Conservation (phyloP, 2,888 invertebrate genomes). For the Omphaloscelis lunosa region DNA sequence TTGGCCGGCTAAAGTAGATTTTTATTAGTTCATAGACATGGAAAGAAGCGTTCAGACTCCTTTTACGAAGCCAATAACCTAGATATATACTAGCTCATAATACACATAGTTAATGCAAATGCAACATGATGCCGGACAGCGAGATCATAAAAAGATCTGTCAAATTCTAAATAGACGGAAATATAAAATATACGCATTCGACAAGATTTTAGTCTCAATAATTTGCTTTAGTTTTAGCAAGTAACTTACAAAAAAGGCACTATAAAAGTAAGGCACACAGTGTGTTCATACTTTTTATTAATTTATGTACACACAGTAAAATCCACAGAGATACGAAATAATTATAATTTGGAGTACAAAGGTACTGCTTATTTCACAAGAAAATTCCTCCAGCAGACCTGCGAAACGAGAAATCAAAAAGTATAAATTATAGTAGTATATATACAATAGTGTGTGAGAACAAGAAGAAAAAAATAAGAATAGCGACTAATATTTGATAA, state of each 20-base stretch:
- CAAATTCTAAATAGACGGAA: not conserved
- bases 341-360: no score
- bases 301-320: no score
- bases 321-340: no score
- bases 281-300: no score
- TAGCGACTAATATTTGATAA: not conserved
- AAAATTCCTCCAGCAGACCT: no score
- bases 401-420: no score
- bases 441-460: no score
- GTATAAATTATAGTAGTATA: no score
- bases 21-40: slow-evolving; percentile 13
- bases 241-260: no score
- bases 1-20: slow-evolving; percentile 11
- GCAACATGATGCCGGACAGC: not conserved
- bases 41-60: not conserved
- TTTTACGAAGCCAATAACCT: not conserved
- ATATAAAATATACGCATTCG: not conserved
- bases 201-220: not conserved
- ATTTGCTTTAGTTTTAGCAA: not conserved
- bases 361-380: no score
- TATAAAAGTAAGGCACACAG: no score
- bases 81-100: not conserved
- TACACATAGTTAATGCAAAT: not conserved
- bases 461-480: no score
- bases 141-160: not conserved